Percentiles rank a stretch among this genome's conserved stretches.
These are phyloP conservation scores for Aegotheles bennettii DNA, from an alignment of 2,113 vertebrate genomes.

Conservation along the genomic window DNA sequence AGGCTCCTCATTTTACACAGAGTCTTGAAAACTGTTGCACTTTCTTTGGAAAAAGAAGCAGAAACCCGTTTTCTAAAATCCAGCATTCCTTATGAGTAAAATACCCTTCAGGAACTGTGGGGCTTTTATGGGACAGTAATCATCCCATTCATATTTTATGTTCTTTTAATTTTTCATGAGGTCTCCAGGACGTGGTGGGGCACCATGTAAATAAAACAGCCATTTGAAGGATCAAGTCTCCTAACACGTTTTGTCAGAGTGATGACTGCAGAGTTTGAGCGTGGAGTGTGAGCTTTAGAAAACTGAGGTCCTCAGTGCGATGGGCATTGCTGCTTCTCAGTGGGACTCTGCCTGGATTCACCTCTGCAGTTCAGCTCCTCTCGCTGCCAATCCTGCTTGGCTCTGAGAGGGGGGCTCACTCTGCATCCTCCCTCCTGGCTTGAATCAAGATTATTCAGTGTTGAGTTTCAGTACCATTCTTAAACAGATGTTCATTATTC, in stretches of 20 bases:
- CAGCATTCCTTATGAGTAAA: not conserved
- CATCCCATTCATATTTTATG: constrained; percentile 55
- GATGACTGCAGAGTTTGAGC: not conserved
- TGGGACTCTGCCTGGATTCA: not conserved
- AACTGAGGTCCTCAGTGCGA: not conserved
- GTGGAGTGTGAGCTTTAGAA: not conserved
- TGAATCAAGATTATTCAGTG: not conserved
- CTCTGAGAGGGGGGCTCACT: not conserved
- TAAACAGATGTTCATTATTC: not conserved
- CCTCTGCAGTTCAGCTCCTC: not conserved
- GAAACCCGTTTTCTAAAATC: not conserved
- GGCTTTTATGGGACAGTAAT: not conserved
- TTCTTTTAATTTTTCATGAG: constrained; percentile 54
- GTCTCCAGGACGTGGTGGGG: not conserved
- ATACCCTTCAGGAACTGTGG: not conserved
- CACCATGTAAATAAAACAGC: constrained; percentile 8
- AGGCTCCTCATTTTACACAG: not conserved
- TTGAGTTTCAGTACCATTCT: not conserved
- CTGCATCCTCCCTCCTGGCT: not conserved
- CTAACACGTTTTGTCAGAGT: not conserved
- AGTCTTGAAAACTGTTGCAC: not conserved
- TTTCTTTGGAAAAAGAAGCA: not conserved
- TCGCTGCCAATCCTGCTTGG: not conserved
- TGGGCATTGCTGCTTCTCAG: not conserved
- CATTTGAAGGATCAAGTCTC: not conserved